These are phyloP conservation scores for Melanophora roralis DNA, from an alignment of 2,888 invertebrate genomes.

Conservation along the genomic window DNA sequence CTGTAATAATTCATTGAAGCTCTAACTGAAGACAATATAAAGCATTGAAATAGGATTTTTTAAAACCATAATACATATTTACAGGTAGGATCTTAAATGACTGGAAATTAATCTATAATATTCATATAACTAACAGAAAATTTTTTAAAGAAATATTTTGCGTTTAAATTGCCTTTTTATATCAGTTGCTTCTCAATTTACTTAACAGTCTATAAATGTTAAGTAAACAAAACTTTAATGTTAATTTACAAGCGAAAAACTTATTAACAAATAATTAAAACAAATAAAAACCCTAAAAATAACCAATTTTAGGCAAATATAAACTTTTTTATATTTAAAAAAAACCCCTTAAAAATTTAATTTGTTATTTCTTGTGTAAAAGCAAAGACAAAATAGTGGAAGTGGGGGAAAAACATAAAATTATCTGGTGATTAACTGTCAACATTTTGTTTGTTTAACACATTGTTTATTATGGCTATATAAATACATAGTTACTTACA, in stretches of 20 bases:
- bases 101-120: too few species aligned
- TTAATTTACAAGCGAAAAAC: neutral
- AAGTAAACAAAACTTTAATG: slow-evolving; percentile 23
- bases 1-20: too few species aligned
- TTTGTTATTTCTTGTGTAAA: neutral
- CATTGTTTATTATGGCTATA: neutral
- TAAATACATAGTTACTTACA: too few species aligned
- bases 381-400: neutral
- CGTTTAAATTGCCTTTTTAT: neutral
- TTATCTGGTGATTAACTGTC: slow-evolving; percentile 2
- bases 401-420: neutral
- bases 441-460: neutral
- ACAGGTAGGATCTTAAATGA: too few species aligned
- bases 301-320: neutral
- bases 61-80: too few species aligned
- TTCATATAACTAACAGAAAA: neutral
- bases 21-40: too few species aligned
- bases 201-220: slow-evolving; percentile 34
- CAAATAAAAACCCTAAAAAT: neutral
- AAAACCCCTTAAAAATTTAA: neutral
- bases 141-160: neutral
- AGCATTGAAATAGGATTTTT: too few species aligned
- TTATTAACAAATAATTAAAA: neutral
- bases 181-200: slow-evolving; percentile 35
- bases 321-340: neutral